These are phyloP conservation scores for Agriopis marginaria DNA, from an alignment of 2,888 invertebrate genomes.

Conservation along the genomic window DNA sequence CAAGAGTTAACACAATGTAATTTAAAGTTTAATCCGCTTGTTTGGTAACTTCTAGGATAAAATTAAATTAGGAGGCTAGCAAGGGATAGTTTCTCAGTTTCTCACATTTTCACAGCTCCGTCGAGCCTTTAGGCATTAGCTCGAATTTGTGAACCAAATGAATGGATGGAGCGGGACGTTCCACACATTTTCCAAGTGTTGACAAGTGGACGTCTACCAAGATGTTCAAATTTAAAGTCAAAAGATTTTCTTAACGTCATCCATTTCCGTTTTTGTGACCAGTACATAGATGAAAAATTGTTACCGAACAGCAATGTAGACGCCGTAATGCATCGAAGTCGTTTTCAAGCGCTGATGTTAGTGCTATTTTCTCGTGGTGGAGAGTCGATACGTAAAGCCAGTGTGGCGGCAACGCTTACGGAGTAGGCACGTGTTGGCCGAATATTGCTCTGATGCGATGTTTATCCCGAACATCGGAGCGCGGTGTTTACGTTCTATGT, in stretches of 20 bases:
- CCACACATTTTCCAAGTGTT: conserved; percentile 66
- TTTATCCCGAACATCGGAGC: conserved; percentile 63
- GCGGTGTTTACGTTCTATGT: conserved; percentile 51
- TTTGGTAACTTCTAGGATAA: conserved; percentile 17
- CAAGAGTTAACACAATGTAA: conserved; percentile 28
- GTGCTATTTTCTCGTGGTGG: conserved; percentile 39
- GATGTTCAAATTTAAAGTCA: conserved; percentile 26
- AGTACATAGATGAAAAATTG: too few species aligned
- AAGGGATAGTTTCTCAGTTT: conserved; percentile 35
- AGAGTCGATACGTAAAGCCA: conserved; percentile 57
- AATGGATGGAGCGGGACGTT: conserved; percentile 59
- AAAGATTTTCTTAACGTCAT: conserved; percentile 34
- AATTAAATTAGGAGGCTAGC: conserved; percentile 39
- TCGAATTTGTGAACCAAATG: conserved; percentile 71
- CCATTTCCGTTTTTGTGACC: conserved; percentile 41
- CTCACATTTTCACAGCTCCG: conserved; percentile 38
- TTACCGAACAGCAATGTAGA: conserved; percentile 50
- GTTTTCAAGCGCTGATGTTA: conserved; percentile 32
- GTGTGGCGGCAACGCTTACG: conserved; percentile 69
- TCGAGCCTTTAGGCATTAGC: conserved; percentile 60
- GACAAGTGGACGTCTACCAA: conserved; percentile 59
- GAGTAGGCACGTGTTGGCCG: conserved; percentile 56
- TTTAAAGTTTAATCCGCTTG: conserved; percentile 24
- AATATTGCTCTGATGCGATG: conserved; percentile 52
- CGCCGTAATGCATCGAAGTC: conserved; percentile 6